Percentiles rank a stretch among this genome's conserved stretches.
Conservation (phyloP, 2,888 invertebrate genomes). For the Scotopteryx bipunctaria region DNA sequence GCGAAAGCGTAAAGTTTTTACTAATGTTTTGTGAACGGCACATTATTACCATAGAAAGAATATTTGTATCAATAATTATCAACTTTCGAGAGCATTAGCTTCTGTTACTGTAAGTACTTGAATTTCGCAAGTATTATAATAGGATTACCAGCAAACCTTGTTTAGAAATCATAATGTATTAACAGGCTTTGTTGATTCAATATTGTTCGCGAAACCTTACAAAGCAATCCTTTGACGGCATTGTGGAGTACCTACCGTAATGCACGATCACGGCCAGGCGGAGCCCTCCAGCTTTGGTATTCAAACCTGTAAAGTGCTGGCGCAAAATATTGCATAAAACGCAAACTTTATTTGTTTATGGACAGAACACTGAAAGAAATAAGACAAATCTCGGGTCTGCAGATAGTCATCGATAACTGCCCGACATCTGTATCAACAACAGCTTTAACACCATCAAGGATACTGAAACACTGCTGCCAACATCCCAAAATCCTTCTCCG, state of each 20-base stretch:
- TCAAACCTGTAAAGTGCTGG: constrained; percentile 62
- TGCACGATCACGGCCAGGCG: constrained; percentile 57
- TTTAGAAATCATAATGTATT: constrained; percentile 42
- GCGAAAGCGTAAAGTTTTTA: constrained; percentile 60
- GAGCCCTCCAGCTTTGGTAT: constrained; percentile 44
- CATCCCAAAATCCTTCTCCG: no score
- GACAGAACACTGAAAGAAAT: no score
- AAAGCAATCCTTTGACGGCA: constrained; percentile 67
- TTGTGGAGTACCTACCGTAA: constrained; percentile 56
- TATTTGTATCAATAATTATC: constrained; percentile 13
- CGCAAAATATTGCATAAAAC: constrained; percentile 13
- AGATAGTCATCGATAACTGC: no score
- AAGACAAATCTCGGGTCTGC: no score
- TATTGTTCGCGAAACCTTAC: constrained; percentile 60
- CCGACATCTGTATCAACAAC: no score
- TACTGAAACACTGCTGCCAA: no score
- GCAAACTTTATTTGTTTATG: background rate
- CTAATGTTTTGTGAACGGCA: constrained; percentile 45
- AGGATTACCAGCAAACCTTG: constrained; percentile 39
- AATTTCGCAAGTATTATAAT: constrained; percentile 21
- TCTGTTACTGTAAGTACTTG: no score
- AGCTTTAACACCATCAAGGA: no score
- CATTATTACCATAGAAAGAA: constrained; percentile 22
- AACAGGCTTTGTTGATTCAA: constrained; percentile 55
- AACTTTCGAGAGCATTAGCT: constrained; percentile 11